Evolutionary conservation across 2,113 vertebrate species (phyloP), one percentile per base, ranked within the genome.

Genomic region (Oryzias woworae): DNA sequence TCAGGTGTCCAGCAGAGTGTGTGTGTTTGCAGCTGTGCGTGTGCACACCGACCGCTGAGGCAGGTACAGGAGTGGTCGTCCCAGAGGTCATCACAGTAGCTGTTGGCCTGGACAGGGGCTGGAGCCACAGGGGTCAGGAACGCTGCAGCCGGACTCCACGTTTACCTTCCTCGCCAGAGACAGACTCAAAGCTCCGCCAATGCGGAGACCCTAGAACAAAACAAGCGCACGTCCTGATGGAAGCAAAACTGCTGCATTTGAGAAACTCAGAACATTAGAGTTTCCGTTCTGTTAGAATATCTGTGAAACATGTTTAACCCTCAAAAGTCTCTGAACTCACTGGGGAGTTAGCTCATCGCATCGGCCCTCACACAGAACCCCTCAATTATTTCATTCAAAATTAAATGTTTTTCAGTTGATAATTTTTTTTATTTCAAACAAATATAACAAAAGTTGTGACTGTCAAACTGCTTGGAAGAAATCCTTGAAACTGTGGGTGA

Each of bases 31-130:
- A n/a, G 46, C 23, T 48, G 15, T n/a, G 4, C 20, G 45, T 8
- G 5, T 3, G 4, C n/a, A 28, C 41, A 74, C 89, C 79, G 63
- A 97, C 96, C 96, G 0, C 89, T 84, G 59, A 93, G 92, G 68
- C 96, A 98, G 83, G 91, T 95, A 87, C 96, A 98, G 22, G 94
- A 94, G 76, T 91, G 89, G 74, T 94, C 93, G 88, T 96, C 96
- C 96, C 96, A 96, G 63, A 94, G 90, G 0, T 95, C 86, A 1
- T 87, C 93, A 92, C 96, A 98, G 81, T 93, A 93, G 85, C 96
- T 96, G 90, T 94, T 92, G 26, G 73, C 53, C 1, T n/a, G 96
- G 95, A 78, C 96, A 98, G 0, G 95, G 95, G 83, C 69, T 94
- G 14, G 94, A 96, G 73, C 91, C 90, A 53, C 96, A 98, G 36